These are phyloP conservation scores for Luidia sarsii DNA, from an alignment of 53 echinoderm and acorn worm species.

Conservation along the genomic window DNA sequence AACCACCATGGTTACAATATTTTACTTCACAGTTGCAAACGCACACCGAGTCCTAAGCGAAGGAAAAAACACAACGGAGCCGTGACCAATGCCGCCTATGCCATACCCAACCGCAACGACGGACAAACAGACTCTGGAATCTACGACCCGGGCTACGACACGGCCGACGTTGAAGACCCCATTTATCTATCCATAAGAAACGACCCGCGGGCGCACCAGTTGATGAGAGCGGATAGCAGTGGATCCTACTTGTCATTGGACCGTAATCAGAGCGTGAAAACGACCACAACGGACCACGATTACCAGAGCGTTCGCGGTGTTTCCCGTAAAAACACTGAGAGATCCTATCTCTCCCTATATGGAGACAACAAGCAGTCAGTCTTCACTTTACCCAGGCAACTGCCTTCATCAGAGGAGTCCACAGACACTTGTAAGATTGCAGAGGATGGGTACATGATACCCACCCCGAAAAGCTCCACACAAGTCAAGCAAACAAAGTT, in stretches of 20 bases:
- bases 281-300: constrained; percentile 46
- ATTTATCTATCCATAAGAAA: constrained; percentile 44
- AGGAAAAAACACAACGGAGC: not conserved
- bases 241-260: not conserved
- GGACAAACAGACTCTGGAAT: constrained; percentile 41
- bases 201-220: constrained; percentile 10
- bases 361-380: not conserved
- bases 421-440: not conserved
- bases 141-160: constrained; percentile 41
- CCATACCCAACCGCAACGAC: not conserved
- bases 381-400: no score
- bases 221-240: not conserved
- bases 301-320: constrained; percentile 31
- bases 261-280: constrained; percentile 15
- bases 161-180: constrained; percentile 5
- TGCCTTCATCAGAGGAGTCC: no score
- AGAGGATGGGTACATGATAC: constrained; percentile 42
- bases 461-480: constrained; percentile 34
- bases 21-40: not conserved
- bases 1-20: no score
- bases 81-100: constrained; percentile 24
- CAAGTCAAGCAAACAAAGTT: constrained; percentile 16
- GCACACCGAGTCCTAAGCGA: no score
- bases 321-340: constrained; percentile 35
- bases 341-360: constrained; percentile 27